Evolutionary conservation across 1,140 invertebrate species (phyloP).

Genomic region (Mizuhopecten yessoensis): DNA sequence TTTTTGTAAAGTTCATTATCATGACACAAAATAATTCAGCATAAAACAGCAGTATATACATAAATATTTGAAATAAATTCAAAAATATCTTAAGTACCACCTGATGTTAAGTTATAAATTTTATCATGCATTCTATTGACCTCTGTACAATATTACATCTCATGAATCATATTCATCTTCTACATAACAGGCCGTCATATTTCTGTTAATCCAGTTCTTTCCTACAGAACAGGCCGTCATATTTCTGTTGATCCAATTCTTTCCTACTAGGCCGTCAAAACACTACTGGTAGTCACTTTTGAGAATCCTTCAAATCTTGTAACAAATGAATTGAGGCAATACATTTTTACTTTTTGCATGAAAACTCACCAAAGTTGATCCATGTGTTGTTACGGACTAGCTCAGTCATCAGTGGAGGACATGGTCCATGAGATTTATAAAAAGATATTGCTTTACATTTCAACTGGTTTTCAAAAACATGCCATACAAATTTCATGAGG

Average conservation of each 20-base stretch:
- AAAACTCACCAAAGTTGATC: too few relatives aligned
- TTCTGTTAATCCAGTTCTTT: too few relatives aligned
- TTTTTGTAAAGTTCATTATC: constrained; percentile 7
- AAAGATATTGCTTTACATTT: constrained; percentile 1
- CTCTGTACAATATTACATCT: not conserved
- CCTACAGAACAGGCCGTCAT: too few relatives aligned
- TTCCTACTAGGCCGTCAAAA: too few relatives aligned
- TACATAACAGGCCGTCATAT: too few relatives aligned
- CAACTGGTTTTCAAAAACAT: constrained; percentile 30
- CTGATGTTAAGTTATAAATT: not conserved
- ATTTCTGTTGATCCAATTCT: too few relatives aligned
- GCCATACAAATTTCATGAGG: constrained; percentile 1
- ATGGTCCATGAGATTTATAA: constrained; percentile 6
- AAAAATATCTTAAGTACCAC: constrained; percentile 39
- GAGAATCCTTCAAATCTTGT: not conserved
- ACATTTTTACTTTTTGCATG: too few relatives aligned
- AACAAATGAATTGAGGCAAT: too few relatives aligned
- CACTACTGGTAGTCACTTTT: too few relatives aligned
- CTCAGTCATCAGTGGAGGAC: not conserved
- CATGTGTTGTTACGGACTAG: too few relatives aligned
- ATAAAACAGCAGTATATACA: constrained; percentile 10
- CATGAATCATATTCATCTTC: not conserved
- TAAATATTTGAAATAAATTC: not conserved
- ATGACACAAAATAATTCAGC: not conserved
- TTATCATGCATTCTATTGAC: not conserved